A percentile compares a stretch with the other conserved stretches of the same genome.
Conservation (phyloP, 2,888 invertebrate species). For the Pachymerium ferrugineum region DNA sequence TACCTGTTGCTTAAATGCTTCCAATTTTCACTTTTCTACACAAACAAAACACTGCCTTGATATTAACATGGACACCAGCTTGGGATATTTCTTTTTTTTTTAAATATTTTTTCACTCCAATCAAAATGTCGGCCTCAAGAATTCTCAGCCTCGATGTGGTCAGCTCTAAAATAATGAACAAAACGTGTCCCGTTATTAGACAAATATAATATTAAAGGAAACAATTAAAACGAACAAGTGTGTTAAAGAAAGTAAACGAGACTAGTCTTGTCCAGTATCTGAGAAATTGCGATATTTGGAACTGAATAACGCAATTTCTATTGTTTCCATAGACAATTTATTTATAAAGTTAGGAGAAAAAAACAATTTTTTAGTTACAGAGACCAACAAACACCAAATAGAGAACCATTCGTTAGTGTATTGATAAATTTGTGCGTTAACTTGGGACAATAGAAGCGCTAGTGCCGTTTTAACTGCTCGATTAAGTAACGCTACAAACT, state of each 20-base stretch:
- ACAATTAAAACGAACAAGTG: background rate
- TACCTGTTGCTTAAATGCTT: background rate
- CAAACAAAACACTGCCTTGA: slow-evolving; percentile 9
- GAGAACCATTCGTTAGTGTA: too few species aligned
- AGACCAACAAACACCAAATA: too few species aligned
- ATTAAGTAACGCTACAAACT: too few species aligned
- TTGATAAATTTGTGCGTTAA: too few species aligned
- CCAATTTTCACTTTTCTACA: background rate
- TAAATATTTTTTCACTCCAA: background rate
- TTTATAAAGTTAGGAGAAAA: too few species aligned
- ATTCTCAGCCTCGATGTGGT: background rate
- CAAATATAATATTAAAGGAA: background rate
- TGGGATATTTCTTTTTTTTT: background rate
- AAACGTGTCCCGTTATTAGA: background rate
- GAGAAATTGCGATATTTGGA: background rate
- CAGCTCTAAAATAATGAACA: slow-evolving; percentile 13
- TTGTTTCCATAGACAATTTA: too few species aligned
- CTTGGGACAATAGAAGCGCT: too few species aligned
- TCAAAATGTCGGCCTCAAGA: background rate
- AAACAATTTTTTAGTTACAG: too few species aligned
- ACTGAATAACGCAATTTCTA: background rate
- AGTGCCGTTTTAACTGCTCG: too few species aligned
- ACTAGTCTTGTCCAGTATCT: background rate
- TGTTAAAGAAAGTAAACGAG: background rate
- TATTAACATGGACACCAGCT: background rate